Conservation (phyloP, 1,140 invertebrate genomes). For the Trichogramma pretiosum region DNA sequence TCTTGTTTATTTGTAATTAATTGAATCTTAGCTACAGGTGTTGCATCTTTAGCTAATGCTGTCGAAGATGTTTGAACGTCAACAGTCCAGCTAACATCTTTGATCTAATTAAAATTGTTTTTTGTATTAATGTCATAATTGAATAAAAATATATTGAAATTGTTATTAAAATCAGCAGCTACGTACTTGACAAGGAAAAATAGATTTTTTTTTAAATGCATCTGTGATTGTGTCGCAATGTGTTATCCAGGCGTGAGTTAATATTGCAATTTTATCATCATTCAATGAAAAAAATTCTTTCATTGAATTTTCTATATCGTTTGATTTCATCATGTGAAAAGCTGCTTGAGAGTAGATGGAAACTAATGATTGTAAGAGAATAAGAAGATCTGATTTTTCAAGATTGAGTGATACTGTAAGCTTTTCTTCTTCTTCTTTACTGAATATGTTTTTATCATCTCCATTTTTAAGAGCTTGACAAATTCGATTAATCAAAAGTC, state of each 20-base stretch:
- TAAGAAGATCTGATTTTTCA: constrained; percentile 26
- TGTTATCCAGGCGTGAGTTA: constrained; percentile 32
- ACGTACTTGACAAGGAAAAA: constrained; percentile 34
- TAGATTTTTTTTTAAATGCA: constrained; percentile 29
- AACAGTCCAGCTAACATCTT: constrained; percentile 34
- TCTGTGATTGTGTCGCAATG: constrained; percentile 33
- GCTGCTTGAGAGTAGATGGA: constrained; percentile 33
- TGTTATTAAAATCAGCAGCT: not conserved
- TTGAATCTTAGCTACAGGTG: constrained; percentile 30
- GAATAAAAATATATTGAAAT: not conserved
- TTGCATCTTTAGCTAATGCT: constrained; percentile 27
- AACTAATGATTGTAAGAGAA: constrained; percentile 29
- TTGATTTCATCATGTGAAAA: constrained; percentile 28
- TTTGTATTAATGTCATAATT: not conserved
- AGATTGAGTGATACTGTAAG: constrained; percentile 32
- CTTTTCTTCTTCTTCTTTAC: constrained; percentile 34
- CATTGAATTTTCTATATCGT: constrained; percentile 27
- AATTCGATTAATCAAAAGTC: constrained; percentile 32
- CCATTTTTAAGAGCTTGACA: constrained; percentile 28
- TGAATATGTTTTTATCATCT: constrained; percentile 28
- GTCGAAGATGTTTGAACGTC: constrained; percentile 36
- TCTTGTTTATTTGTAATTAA: constrained; percentile 25
- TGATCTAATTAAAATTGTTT: constrained; percentile 22
- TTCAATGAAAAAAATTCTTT: constrained; percentile 28
- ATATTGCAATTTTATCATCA: constrained; percentile 29